Conservation (phyloP, 1,140 invertebrate genomes). For the Pseudomyrmex sp. region DNA sequence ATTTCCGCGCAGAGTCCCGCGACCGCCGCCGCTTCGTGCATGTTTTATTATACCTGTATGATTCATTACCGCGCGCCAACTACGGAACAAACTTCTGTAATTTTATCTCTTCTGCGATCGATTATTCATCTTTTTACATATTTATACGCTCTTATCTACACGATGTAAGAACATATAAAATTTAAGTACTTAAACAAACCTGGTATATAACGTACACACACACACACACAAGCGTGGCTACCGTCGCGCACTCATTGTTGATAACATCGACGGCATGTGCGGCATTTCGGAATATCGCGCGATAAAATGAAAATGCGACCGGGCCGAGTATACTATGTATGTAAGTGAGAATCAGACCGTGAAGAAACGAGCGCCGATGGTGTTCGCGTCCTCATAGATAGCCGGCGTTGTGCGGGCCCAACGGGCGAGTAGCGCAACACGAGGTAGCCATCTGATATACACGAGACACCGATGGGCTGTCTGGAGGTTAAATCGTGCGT, state of each 20-base stretch:
- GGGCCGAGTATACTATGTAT: conserved; percentile 9
- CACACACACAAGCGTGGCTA: background rate
- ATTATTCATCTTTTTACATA: too few relatives aligned
- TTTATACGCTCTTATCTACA: too few relatives aligned
- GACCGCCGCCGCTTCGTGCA: too few relatives aligned
- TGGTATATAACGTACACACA: too few relatives aligned
- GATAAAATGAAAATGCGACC: conserved; percentile 59
- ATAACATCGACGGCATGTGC: conserved; percentile 39
- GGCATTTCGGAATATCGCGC: background rate
- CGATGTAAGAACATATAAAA: background rate
- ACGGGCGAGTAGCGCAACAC: conserved; percentile 49
- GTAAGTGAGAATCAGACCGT: conserved; percentile 68
- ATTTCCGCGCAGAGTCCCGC: background rate
- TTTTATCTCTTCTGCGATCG: background rate
- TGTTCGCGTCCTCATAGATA: conserved; percentile 58
- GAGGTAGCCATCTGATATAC: conserved; percentile 69
- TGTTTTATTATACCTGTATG: too few relatives aligned
- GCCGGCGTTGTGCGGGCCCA: conserved; percentile 61
- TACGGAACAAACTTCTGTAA: background rate
- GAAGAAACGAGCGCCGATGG: conserved; percentile 61
- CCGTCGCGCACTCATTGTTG: background rate
- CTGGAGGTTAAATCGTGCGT: conserved; percentile 73
- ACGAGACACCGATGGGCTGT: conserved; percentile 65
- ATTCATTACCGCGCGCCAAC: background rate
- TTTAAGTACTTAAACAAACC: background rate